Percentiles rank a stretch among this genome's conserved stretches.
Conservation (phyloP, 1,140 invertebrate species). For the Aporrectodea caliginosa region DNA sequence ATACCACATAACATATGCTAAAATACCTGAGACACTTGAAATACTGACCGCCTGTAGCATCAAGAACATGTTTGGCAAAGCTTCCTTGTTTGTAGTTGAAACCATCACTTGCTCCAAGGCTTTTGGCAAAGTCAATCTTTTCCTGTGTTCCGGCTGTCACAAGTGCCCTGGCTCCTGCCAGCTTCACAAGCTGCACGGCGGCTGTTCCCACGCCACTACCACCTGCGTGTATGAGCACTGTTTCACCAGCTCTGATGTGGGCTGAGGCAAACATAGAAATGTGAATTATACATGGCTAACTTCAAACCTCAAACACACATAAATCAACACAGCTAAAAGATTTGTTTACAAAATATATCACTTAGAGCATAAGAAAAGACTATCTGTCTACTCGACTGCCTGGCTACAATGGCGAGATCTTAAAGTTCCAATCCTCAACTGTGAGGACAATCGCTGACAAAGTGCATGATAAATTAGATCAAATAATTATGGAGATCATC, state of each 20-base stretch:
- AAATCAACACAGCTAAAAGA: not conserved
- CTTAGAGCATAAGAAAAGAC: not conserved
- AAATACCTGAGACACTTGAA: too few relatives aligned
- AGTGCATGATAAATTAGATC: too few relatives aligned
- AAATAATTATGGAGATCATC: too few relatives aligned
- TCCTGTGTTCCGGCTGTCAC: conserved; percentile 50
- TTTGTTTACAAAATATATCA: not conserved
- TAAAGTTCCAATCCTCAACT: not conserved
- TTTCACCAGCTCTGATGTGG: conserved; percentile 41
- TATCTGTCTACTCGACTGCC: not conserved
- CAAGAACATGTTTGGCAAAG: conserved; percentile 42
- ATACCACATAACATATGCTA: not conserved
- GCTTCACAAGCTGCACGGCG: conserved; percentile 46
- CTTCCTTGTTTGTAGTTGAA: conserved; percentile 51
- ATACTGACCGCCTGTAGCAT: conserved; percentile 41
- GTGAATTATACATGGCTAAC: not conserved
- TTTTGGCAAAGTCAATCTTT: conserved; percentile 43
- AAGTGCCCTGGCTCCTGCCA: conserved; percentile 40
- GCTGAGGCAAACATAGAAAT: conserved; percentile 32
- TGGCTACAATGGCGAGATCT: not conserved
- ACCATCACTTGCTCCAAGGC: conserved; percentile 44
- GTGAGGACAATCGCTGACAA: too few relatives aligned
- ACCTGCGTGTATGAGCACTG: conserved; percentile 53
- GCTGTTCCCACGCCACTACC: conserved; percentile 55
- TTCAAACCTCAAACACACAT: not conserved